Evolutionary conservation across 1,140 invertebrate genomes (phyloP), one percentile per base, ranked within the genome.

Genomic region (Drosophila murphyi): DNA sequence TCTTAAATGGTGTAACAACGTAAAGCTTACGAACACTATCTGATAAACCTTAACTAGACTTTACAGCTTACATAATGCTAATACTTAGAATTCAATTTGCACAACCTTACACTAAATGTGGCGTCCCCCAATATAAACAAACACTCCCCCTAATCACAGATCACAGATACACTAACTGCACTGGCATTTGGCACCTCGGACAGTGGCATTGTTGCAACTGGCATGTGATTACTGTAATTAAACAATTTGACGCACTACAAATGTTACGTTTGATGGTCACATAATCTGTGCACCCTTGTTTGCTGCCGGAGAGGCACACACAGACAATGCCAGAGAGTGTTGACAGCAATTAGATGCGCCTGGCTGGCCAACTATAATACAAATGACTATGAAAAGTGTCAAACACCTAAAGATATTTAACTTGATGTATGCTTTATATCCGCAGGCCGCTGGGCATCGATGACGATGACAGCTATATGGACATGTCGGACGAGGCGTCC

Each of bases 391-490:
- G 56, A 61, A 35, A 50, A 50, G 43, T 7, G 41, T 20, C 10
- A 41, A 61, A 55, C 29, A 41, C 10, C 31, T 12, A n/a, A 29
- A 45, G 43, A 67, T 48, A 67, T 35, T 32, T 48, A 52, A 51
- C 29, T 41, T 35, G 7, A 56, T 32, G 10, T 43, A 47, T 61
- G 67, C 34, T 45, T 57, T 61, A 73, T 61, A 85, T 63, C 52
- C 37, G 45, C 91, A 96, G 95, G 82, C 95, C 95, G 37, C 93
- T 95, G 29, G 95, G 95, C 70, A 95, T 95, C 35, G 92, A 95
- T 95, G 65, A 95, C 55, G 95, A 95, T 56, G 95, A 95, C 60
- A 96, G 95, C 81, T 95, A 94, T 77, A 93, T 94, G 79, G 94
- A 95, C 54, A 93, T 94, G 64, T 95, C 94, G 56, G 95, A 96